Percentiles rank a stretch among this genome's conserved stretches.
These are phyloP conservation scores for Lycia hirtaria DNA, from an alignment of 2,888 invertebrate species.

Conservation along the genomic window DNA sequence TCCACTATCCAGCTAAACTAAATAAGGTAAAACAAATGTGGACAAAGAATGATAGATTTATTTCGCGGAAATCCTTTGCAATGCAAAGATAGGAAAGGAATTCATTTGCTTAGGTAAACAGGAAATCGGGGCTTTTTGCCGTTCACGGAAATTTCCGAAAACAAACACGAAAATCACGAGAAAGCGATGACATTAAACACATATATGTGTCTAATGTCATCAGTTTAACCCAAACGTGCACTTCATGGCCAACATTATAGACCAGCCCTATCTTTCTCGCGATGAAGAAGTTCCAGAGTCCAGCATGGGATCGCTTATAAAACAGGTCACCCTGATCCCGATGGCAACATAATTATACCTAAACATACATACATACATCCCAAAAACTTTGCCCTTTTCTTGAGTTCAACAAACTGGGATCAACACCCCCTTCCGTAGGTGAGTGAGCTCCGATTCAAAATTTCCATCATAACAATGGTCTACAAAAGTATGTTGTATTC, in stretches of 20 bases:
- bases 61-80: conserved; percentile 28
- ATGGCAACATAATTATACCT: too few relatives aligned
- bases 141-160: conserved; percentile 4
- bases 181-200: not conserved
- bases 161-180: not conserved
- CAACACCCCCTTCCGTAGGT: not conserved
- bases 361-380: not conserved
- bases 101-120: conserved; percentile 25
- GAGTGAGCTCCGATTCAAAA: not conserved
- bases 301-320: too few relatives aligned
- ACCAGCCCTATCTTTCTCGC: too few relatives aligned
- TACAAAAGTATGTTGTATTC: conserved; percentile 5
- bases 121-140: conserved; percentile 13
- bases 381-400: not conserved
- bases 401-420: not conserved
- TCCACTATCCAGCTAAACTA: conserved; percentile 21
- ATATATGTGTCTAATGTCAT: too few relatives aligned
- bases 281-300: too few relatives aligned
- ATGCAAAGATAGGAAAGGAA: conserved; percentile 21
- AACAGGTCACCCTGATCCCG: too few relatives aligned
- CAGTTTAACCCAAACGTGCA: too few relatives aligned
- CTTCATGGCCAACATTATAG: too few relatives aligned
- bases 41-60: conserved; percentile 32
- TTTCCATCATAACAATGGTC: conserved; percentile 7
- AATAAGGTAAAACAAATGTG: conserved; percentile 28